A percentile compares a stretch with the other conserved stretches of the same genome.
Evolutionary conservation across 2,113 vertebrate species (phyloP).

Genomic region (Cephalophus harveyi): DNA sequence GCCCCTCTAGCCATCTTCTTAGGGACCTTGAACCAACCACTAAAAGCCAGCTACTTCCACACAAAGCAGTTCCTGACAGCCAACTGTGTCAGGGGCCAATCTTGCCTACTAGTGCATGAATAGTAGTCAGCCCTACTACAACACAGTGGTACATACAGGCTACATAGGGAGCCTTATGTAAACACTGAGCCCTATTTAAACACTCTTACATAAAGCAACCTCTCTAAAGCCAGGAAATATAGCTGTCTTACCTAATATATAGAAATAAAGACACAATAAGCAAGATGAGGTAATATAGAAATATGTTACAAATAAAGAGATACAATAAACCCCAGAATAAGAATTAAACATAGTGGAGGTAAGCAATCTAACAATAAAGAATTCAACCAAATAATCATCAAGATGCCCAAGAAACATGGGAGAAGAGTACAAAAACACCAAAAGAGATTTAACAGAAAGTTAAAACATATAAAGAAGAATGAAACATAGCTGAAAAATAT

Average conservation of each 20-base stretch:
- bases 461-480: neutral
- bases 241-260: neutral
- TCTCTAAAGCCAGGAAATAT: neutral
- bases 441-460: neutral
- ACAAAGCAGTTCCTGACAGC: neutral
- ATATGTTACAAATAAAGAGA: neutral
- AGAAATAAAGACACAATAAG: neutral
- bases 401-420: neutral
- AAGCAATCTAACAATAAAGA: neutral
- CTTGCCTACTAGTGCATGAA: neutral
- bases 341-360: neutral
- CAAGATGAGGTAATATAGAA: neutral
- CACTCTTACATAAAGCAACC: neutral
- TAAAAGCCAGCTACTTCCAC: neutral
- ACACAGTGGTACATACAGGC: neutral
- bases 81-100: neutral
- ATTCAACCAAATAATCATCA: neutral
- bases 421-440: neutral
- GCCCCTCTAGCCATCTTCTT: neutral
- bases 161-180: neutral
- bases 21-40: neutral
- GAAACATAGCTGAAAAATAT: neutral
- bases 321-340: neutral
- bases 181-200: neutral
- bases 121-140: neutral